Conservation (phyloP, 2,888 invertebrate genomes). For the Listrodromus nycthemerus region DNA sequence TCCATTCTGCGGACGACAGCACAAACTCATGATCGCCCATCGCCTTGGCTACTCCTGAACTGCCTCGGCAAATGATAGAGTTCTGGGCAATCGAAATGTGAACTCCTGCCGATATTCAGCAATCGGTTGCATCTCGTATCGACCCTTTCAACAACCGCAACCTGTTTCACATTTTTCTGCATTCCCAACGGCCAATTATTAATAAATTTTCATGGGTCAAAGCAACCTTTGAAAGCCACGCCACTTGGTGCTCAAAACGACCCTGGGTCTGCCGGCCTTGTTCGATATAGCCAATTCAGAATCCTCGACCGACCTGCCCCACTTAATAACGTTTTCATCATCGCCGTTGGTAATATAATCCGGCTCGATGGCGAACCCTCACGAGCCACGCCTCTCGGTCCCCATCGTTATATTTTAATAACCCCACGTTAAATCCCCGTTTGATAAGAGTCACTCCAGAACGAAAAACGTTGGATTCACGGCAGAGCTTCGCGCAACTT, state of each 20-base stretch:
- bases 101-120: neutral
- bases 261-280: neutral
- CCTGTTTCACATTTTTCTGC: neutral
- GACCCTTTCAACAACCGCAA: neutral
- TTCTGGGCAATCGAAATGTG: neutral
- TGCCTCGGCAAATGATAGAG: neutral
- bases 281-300: neutral
- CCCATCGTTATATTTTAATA: neutral
- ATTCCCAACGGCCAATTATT: neutral
- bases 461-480: neutral
- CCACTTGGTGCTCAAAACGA: neutral
- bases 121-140: neutral
- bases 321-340: neutral
- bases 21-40: constrained; percentile 10
- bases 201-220: neutral
- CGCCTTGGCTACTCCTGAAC: neutral
- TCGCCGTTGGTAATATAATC: constrained; percentile 3
- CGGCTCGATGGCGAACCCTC: neutral
- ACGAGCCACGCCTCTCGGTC: neutral
- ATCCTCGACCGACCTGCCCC: neutral
- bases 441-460: neutral
- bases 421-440: constrained; percentile 2
- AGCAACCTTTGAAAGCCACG: neutral
- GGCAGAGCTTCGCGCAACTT: neutral
- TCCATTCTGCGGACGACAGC: neutral